Evolutionary conservation across 1,140 invertebrate genomes (phyloP).

Genomic region (Drosophila arizonae): DNA sequence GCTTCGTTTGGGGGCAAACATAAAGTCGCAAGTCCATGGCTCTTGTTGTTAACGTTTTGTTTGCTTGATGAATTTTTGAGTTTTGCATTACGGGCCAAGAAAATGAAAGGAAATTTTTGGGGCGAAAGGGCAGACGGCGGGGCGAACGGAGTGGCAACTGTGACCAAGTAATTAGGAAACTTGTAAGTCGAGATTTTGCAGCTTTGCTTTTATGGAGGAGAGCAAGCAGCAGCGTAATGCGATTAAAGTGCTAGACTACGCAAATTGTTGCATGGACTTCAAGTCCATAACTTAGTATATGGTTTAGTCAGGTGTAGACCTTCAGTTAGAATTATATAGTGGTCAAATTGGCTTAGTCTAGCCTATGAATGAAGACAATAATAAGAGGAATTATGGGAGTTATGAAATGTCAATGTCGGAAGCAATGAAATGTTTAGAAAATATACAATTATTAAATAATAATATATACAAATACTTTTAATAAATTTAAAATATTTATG

Average conservation of each 20-base stretch:
- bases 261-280: no score
- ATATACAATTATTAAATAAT: no score
- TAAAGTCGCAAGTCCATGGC: constrained; percentile 15
- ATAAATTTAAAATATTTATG: no score
- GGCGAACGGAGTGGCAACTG: constrained; percentile 1
- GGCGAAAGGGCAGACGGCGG: not conserved
- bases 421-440: no score
- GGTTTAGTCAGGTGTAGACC: no score
- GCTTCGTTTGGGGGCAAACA: constrained; percentile 13
- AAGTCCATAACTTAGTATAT: no score
- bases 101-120: not conserved
- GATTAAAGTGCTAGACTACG: not conserved
- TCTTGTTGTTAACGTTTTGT: constrained; percentile 7
- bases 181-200: constrained; percentile 25
- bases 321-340: no score
- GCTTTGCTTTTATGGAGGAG: not conserved
- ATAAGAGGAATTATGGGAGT: no score
- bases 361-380: no score
- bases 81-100: not conserved
- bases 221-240: not conserved
- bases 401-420: no score
- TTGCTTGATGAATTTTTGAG: constrained; percentile 28
- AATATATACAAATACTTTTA: no score
- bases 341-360: no score
- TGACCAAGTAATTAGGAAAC: constrained; percentile 35